A percentile compares a stretch with the other conserved stretches of the same genome.
Conservation (phyloP, 2,888 invertebrate genomes). For the Galeruca laticollis region DNA sequence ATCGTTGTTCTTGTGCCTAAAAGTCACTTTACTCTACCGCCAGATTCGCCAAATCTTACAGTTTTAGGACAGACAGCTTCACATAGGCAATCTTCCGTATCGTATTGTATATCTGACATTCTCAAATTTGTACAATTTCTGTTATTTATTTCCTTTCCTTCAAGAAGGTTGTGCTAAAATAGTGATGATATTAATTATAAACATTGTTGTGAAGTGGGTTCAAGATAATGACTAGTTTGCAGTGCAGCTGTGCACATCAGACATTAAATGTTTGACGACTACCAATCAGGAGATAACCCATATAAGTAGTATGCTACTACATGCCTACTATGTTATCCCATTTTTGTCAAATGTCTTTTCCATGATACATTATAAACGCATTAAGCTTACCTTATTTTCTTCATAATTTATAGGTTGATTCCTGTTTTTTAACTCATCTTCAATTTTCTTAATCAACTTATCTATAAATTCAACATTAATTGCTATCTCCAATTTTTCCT, state of each 20-base stretch:
- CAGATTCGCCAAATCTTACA: conserved; percentile 37
- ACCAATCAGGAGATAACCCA: no score
- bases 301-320: no score
- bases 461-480: conserved; percentile 13
- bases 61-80: conserved; percentile 31
- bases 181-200: no score
- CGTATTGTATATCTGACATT: neutral
- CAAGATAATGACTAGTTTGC: no score
- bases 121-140: neutral
- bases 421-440: conserved; percentile 7
- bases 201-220: no score
- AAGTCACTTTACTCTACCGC: conserved; percentile 18
- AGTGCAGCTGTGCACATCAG: no score
- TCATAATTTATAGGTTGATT: neutral
- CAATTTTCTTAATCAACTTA: conserved; percentile 24
- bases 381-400: neutral
- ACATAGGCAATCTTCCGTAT: conserved; percentile 29
- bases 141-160: no score
- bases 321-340: neutral
- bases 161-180: no score
- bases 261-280: no score
- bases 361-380: no score
- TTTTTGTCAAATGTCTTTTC: no score
- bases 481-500: conserved; percentile 19
- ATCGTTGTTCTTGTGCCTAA: neutral